Conservation (phyloP, 1,140 invertebrate species). For the Eupristina koningsbergeri region DNA sequence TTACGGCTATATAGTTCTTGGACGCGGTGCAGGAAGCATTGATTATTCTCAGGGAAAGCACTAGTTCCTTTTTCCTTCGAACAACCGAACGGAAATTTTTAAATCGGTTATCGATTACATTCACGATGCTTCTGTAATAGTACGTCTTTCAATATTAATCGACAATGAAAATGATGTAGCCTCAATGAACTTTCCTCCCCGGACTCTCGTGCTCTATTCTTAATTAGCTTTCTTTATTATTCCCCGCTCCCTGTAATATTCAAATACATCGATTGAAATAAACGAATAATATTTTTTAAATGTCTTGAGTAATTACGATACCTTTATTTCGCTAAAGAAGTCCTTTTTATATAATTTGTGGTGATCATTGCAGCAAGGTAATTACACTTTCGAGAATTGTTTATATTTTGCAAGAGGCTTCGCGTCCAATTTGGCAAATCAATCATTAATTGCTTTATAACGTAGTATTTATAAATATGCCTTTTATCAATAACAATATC, state of each 20-base stretch:
- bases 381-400: not conserved
- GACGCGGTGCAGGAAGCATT: constrained; percentile 33
- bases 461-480: too few relatives aligned
- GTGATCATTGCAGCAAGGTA: not conserved
- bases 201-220: constrained; percentile 17
- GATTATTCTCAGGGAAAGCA: constrained; percentile 41
- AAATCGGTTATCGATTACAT: constrained; percentile 51
- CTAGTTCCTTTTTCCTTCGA: constrained; percentile 24
- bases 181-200: constrained; percentile 28
- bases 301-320: not conserved
- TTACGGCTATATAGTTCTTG: constrained; percentile 34
- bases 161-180: constrained; percentile 31
- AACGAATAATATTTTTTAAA: not conserved
- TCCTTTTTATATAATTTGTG: not conserved
- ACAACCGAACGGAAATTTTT: constrained; percentile 49
- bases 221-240: constrained; percentile 25
- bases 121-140: not conserved
- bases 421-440: not conserved
- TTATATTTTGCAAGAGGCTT: not conserved
- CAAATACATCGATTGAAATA: not conserved
- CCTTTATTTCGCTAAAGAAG: not conserved
- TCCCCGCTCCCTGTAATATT: not conserved
- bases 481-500: too few relatives aligned
- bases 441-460: not conserved
- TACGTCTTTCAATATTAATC: constrained; percentile 49